phyloP scores from a whole-genome alignment of 2,113 vertebrate species.

The Falco punctatus region DNA sequence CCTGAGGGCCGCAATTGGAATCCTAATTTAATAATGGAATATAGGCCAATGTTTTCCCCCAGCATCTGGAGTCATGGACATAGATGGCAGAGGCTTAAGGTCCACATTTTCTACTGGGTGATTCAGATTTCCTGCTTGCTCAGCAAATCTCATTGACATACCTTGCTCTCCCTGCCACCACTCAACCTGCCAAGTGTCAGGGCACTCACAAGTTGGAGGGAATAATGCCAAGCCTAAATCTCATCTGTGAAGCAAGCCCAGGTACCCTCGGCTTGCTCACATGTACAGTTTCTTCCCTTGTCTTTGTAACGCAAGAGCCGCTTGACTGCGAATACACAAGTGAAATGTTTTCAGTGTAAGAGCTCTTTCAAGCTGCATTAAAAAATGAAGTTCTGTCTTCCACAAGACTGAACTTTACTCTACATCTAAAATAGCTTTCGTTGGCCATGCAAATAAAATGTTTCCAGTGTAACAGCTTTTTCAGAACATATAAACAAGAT shows the following conservation, averaged over 20 bases:
- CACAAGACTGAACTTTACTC: not conserved
- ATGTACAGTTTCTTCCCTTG: not conserved
- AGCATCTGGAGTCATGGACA: not conserved
- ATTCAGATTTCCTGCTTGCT: not conserved
- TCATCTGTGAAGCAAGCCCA: not conserved
- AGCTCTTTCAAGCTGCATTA: not conserved
- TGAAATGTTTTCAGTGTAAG: not conserved
- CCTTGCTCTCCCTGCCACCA: accelerated
- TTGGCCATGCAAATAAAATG: not conserved
- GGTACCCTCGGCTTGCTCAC: not conserved
- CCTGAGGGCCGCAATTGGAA: not conserved
- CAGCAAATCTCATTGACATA: not conserved
- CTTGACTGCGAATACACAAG: not conserved
- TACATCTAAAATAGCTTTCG: not conserved
- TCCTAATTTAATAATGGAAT: not conserved
- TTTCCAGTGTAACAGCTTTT: not conserved
- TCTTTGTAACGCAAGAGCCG: not conserved
- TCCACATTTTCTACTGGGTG: not conserved
- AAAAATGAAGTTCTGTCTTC: slow-evolving; percentile 6
- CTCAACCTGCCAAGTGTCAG: accelerated
- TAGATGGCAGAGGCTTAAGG: not conserved
- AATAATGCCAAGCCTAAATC: not conserved
- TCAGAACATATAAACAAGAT: not conserved
- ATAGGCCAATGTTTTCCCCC: not conserved
- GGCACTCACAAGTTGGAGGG: not conserved